Conservation (phyloP, 2,888 invertebrate species). For the Liodrosophila aerea region DNA sequence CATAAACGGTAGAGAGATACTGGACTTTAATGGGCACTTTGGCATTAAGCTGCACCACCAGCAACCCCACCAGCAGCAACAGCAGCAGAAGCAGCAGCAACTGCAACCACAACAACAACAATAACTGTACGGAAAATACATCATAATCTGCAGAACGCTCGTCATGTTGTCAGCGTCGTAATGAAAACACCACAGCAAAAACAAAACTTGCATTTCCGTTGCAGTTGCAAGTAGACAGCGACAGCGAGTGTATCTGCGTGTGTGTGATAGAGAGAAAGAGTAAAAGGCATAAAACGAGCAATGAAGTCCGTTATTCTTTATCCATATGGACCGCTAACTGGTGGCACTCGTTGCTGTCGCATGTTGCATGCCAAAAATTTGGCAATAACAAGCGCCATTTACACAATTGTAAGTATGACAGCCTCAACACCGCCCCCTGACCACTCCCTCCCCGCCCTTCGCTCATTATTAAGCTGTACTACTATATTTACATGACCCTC, state of each 20-base stretch:
- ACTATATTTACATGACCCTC: background rate
- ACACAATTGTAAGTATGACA: slow-evolving; percentile 86
- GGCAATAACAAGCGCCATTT: slow-evolving; percentile 88
- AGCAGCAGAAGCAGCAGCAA: slow-evolving; percentile 6
- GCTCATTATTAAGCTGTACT: slow-evolving; percentile 21
- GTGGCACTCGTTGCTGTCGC: slow-evolving; percentile 85
- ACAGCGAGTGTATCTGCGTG: too few relatives aligned
- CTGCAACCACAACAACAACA: slow-evolving; percentile 13
- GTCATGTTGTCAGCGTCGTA: slow-evolving; percentile 68
- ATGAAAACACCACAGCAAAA: slow-evolving; percentile 72
- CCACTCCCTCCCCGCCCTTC: background rate
- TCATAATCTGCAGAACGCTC: slow-evolving; percentile 5
- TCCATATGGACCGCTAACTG: slow-evolving; percentile 83
- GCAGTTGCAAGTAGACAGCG: slow-evolving; percentile 58
- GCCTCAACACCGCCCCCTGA: background rate
- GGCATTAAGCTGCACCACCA: slow-evolving; percentile 8
- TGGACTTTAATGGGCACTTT: slow-evolving; percentile 23
- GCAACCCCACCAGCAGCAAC: slow-evolving; percentile 9
- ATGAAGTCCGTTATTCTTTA: slow-evolving; percentile 84
- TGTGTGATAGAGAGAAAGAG: too few relatives aligned
- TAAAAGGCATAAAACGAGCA: slow-evolving; percentile 53
- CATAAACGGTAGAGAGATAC: slow-evolving; percentile 1
- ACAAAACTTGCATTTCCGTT: slow-evolving; percentile 52
- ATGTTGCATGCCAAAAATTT: slow-evolving; percentile 88
- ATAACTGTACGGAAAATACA: slow-evolving; percentile 4